phyloP scores from a whole-genome alignment of 2,113 vertebrate species.

The western clawed frog (Xenopus tropicalis) region UCB_Xtro_10.0 CM004449.2:89432001-89432500 shows the following conservation, averaged over 20 bases:
- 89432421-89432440: no score
- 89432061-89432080: conserved; percentile 53
- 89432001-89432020: neutral
- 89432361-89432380: no score
- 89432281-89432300: no score
- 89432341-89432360: no score
- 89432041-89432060: conserved; percentile 58
- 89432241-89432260: neutral
- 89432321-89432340: no score
- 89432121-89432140: conserved; percentile 50
- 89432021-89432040: conserved; percentile 47
- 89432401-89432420: no score
- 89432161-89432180: conserved; percentile 31
- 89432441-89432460: no score
- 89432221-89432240: conserved; percentile 24
- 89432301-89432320: no score
- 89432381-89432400: no score
- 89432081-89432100: conserved; percentile 49
- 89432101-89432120: conserved; percentile 59
- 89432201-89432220: neutral
- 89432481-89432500: no score
- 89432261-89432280: neutral
- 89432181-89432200: neutral
- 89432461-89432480: no score
- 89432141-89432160: conserved; percentile 47